Percentiles rank a stretch among this genome's conserved stretches.
Conservation (phyloP, 2,888 invertebrate genomes). For the Caenorhabditis doughertyi region DNA sequence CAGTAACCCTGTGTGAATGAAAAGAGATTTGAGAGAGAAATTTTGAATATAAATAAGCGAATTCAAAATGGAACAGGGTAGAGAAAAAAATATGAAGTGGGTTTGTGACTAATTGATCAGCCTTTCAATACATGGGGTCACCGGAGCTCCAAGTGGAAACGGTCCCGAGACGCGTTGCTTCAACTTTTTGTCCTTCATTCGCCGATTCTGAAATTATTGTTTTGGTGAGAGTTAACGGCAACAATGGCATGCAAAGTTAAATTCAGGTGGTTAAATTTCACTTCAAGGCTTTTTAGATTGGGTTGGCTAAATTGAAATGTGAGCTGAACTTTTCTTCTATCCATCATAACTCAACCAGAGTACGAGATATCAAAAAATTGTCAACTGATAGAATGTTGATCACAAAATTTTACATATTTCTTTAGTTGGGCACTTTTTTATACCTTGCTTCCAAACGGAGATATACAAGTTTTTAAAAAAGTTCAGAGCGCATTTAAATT, state of each 20-base stretch:
- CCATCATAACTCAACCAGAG: too few relatives aligned
- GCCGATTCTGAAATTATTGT: conserved; percentile 48
- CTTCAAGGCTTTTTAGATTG: not conserved
- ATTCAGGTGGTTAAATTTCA: not conserved
- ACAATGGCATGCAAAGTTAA: not conserved
- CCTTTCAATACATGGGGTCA: conserved; percentile 37
- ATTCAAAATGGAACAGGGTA: not conserved
- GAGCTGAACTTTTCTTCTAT: too few relatives aligned
- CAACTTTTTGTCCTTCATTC: conserved; percentile 56
- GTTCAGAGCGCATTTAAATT: too few relatives aligned
- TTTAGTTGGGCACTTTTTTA: too few relatives aligned
- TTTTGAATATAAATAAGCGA: not conserved
- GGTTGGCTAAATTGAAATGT: too few relatives aligned
- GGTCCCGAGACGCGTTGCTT: conserved; percentile 43
- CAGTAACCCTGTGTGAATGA: conserved; percentile 1
- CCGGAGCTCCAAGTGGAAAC: conserved; percentile 34
- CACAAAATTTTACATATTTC: too few relatives aligned
- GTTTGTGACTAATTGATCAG: conserved; percentile 5
- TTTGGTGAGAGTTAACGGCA: not conserved
- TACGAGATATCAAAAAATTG: too few relatives aligned
- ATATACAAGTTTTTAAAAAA: too few relatives aligned
- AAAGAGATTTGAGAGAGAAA: conserved; percentile 3
- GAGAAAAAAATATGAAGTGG: not conserved
- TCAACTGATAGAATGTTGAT: too few relatives aligned
- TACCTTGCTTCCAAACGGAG: too few relatives aligned